Conservation (phyloP, 2,888 invertebrate genomes). For the Matsumyia berberina region DNA sequence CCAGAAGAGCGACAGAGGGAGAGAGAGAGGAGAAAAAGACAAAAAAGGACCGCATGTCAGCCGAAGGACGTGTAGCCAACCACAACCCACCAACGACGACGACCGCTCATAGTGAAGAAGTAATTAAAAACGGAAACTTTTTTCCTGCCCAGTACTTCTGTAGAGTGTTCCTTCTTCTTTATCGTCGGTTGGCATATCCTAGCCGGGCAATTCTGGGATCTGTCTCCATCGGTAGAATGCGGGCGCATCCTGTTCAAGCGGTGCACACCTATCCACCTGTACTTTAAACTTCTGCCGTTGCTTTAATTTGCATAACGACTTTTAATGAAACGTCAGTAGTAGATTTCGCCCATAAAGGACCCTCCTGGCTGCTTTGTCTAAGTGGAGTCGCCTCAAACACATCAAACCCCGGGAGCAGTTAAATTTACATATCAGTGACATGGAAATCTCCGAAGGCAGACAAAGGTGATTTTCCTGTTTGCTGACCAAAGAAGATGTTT, state of each 20-base stretch:
- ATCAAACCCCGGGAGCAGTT: slow-evolving; percentile 3
- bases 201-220: slow-evolving; percentile 30
- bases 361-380: not conserved
- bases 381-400: slow-evolving; percentile 5
- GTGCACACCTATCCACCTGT: slow-evolving; percentile 35
- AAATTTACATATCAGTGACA: slow-evolving; percentile 59
- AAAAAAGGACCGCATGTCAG: slow-evolving; percentile 66
- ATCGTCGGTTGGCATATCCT: slow-evolving; percentile 14
- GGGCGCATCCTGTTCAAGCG: slow-evolving; percentile 26
- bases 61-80: slow-evolving; percentile 54
- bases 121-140: slow-evolving; percentile 75
- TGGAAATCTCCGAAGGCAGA: slow-evolving; percentile 11
- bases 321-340: slow-evolving; percentile 67
- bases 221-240: slow-evolving; percentile 51
- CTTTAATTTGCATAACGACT: slow-evolving; percentile 72
- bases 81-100: slow-evolving; percentile 11
- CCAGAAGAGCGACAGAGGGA: too few species aligned
- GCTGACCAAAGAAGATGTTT: slow-evolving; percentile 58
- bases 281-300: slow-evolving; percentile 49
- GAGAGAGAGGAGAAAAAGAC: slow-evolving; percentile 13
- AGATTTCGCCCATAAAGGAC: slow-evolving; percentile 17
- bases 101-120: slow-evolving; percentile 58
- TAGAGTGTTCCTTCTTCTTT: slow-evolving; percentile 41
- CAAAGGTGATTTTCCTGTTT: slow-evolving; percentile 61
- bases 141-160: slow-evolving; percentile 7